phyloP scores from a whole-genome alignment of 1,140 invertebrate species.

The Diuraphis noxia region DNA sequence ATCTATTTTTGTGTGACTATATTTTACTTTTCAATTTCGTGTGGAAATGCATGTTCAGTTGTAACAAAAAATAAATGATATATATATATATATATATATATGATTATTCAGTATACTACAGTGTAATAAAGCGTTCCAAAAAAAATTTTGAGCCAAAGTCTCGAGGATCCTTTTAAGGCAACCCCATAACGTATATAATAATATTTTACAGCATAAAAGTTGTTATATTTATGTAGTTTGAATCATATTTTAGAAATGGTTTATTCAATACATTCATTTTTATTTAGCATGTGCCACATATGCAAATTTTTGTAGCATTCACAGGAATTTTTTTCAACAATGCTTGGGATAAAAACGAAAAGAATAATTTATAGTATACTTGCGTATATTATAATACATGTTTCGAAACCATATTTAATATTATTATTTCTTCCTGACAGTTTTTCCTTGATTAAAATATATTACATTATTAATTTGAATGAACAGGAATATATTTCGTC shows the following conservation, averaged over 20 bases:
- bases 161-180: background rate
- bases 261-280: background rate
- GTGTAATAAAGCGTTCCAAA: background rate
- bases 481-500: background rate
- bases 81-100: slow-evolving; percentile 5
- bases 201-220: background rate
- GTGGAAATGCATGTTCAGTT: background rate
- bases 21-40: background rate
- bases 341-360: background rate
- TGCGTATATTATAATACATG: background rate
- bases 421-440: background rate
- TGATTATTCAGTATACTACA: slow-evolving; percentile 3
- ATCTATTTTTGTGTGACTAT: background rate
- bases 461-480: background rate
- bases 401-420: background rate
- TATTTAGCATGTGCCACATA: background rate
- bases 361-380: background rate
- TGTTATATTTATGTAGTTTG: background rate
- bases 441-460: background rate
- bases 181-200: background rate
- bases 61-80: background rate
- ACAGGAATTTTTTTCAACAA: background rate
- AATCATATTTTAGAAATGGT: slow-evolving; percentile 2
- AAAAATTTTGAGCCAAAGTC: background rate
- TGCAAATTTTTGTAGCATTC: background rate